Percentiles rank a stretch among this genome's conserved stretches.
These are phyloP conservation scores for Agrilus mali DNA, from an alignment of 2,888 invertebrate genomes.

Conservation along the genomic window DNA sequence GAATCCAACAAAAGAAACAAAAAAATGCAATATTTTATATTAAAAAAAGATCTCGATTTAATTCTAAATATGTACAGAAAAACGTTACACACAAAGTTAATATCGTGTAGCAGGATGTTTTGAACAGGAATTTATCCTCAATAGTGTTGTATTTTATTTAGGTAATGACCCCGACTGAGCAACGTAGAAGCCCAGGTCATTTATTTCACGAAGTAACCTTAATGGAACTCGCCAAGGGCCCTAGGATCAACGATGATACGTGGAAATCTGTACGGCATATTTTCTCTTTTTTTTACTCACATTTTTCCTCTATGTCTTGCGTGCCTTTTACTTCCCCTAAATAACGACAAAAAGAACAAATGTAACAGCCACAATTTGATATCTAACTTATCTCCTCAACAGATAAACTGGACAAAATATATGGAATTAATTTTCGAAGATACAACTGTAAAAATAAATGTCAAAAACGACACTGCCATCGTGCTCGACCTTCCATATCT, in stretches of 20 bases:
- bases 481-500: conserved; percentile 55
- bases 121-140: conserved; percentile 11
- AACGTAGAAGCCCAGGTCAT: conserved; percentile 47
- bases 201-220: conserved; percentile 52
- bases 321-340: neutral
- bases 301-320: neutral
- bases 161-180: conserved; percentile 53
- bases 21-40: too few species aligned
- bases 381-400: conserved; percentile 13
- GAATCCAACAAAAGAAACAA: too few species aligned
- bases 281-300: neutral
- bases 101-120: too few species aligned
- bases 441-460: conserved; percentile 36
- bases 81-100: too few species aligned
- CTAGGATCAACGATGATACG: conserved; percentile 26
- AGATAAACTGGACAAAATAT: conserved; percentile 55
- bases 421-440: conserved; percentile 44
- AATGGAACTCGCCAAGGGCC: conserved; percentile 38
- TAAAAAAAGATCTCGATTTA: too few species aligned
- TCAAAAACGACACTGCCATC: conserved; percentile 43
- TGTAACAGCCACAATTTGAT: neutral
- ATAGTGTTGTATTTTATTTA: conserved; percentile 26
- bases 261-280: conserved; percentile 36
- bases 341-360: too few species aligned
- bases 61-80: too few species aligned